Evolutionary conservation across 1,140 invertebrate species (phyloP).

Genomic region (Polypedilum vanderplanki): DNA sequence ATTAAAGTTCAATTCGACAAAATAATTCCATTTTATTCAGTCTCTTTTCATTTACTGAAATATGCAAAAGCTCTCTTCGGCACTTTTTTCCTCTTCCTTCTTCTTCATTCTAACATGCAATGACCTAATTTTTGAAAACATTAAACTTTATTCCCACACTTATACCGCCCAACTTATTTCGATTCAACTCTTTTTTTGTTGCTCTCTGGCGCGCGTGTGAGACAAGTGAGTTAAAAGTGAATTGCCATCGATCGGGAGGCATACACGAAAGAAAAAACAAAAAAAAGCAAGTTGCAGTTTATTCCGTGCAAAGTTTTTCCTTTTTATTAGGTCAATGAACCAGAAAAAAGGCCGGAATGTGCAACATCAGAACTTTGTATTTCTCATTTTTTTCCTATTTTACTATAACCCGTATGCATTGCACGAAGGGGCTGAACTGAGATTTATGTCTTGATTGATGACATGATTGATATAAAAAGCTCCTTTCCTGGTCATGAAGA

Average conservation of each 20-base stretch:
- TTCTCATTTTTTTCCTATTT: too few relatives aligned
- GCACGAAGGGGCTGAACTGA: too few relatives aligned
- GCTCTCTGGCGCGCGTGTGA: not conserved
- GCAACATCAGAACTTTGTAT: too few relatives aligned
- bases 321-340: not conserved
- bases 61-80: constrained; percentile 1
- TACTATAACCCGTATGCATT: too few relatives aligned
- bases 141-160: not conserved
- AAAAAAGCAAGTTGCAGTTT: too few relatives aligned
- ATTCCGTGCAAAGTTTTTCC: too few relatives aligned
- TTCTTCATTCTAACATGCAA: not conserved
- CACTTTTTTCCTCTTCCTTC: not conserved
- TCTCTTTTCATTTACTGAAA: not conserved
- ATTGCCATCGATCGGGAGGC: not conserved
- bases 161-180: not conserved
- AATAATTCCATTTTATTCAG: too few relatives aligned
- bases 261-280: not conserved
- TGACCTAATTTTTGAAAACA: not conserved
- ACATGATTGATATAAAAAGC: too few relatives aligned
- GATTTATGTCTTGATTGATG: too few relatives aligned
- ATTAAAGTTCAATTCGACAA: too few relatives aligned
- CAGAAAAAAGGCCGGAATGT: not conserved
- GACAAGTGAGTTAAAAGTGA: not conserved
- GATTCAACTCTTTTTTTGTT: not conserved
- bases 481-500: too few relatives aligned